A percentile compares a stretch with the other conserved stretches of the same genome.
Conservation (phyloP, 1,140 invertebrate species). For the Hylaeus anthracinus region DNA sequence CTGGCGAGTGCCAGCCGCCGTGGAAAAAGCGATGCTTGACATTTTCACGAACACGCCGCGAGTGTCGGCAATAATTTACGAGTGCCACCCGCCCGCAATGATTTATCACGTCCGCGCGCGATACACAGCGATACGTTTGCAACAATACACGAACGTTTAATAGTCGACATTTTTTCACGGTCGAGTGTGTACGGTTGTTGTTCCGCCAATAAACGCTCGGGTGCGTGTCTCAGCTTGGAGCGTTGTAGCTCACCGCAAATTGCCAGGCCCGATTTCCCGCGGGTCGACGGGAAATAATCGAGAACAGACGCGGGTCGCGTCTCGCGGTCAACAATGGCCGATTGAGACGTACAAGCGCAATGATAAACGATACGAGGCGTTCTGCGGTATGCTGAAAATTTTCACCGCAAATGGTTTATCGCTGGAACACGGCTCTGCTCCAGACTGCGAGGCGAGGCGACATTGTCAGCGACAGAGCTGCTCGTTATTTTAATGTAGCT, state of each 20-base stretch:
- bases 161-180: neutral
- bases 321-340: slow-evolving; percentile 23
- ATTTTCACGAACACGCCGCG: slow-evolving; percentile 16
- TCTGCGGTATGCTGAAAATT: slow-evolving; percentile 7
- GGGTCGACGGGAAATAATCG: neutral
- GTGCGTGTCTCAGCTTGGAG: slow-evolving; percentile 9
- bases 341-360: slow-evolving; percentile 8
- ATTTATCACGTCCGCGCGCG: slow-evolving; percentile 9
- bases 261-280: neutral
- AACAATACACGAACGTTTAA: slow-evolving; percentile 30
- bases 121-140: slow-evolving; percentile 1
- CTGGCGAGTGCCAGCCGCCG: neutral
- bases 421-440: neutral
- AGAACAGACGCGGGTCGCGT: neutral
- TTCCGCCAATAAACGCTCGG: slow-evolving; percentile 17
- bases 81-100: slow-evolving; percentile 24
- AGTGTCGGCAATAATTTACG: slow-evolving; percentile 25
- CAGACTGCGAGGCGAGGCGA: neutral
- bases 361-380: slow-evolving; percentile 3
- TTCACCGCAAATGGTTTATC: slow-evolving; percentile 26
- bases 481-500: too few relatives aligned
- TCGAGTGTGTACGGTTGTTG: slow-evolving; percentile 4
- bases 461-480: too few relatives aligned
- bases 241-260: slow-evolving; percentile 5
- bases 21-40: slow-evolving; percentile 10